Percentiles rank a stretch among this genome's conserved stretches.
Conservation (phyloP, 2,888 invertebrate genomes). For the Plebejus argus region DNA sequence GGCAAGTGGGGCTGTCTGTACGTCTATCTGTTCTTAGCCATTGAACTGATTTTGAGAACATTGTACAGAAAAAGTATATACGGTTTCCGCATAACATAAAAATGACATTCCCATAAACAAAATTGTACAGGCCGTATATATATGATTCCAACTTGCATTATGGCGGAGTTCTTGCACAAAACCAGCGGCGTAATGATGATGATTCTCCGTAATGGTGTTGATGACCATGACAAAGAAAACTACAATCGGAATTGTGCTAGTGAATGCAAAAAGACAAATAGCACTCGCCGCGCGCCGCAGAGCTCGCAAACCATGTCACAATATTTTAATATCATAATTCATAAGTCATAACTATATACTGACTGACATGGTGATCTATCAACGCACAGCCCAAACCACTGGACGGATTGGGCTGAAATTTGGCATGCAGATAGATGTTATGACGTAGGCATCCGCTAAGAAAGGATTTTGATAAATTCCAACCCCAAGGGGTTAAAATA, state of each 20-base stretch:
- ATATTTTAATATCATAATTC: not conserved
- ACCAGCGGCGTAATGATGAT: slow-evolving; percentile 12
- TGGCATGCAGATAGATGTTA: too few relatives aligned
- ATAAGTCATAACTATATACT: too few relatives aligned
- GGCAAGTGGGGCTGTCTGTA: too few relatives aligned
- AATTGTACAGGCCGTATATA: not conserved
- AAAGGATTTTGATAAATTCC: too few relatives aligned
- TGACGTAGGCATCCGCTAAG: too few relatives aligned
- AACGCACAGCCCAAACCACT: too few relatives aligned
- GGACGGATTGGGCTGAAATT: too few relatives aligned
- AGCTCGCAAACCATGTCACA: not conserved
- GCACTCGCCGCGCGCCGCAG: not conserved
- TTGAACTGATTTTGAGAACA: too few relatives aligned
- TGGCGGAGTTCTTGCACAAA: not conserved
- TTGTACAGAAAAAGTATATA: too few relatives aligned
- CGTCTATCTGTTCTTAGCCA: too few relatives aligned
- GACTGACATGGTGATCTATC: too few relatives aligned
- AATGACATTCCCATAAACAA: not conserved
- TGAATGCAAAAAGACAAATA: slow-evolving; percentile 11
- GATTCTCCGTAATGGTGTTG: not conserved
- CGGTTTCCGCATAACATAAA: not conserved
- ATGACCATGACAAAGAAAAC: slow-evolving; percentile 27
- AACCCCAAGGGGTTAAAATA: too few relatives aligned
- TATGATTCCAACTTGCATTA: not conserved
- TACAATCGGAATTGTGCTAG: slow-evolving; percentile 17